Evolutionary conservation across 2,113 vertebrate species (phyloP), one percentile per base, ranked within the genome.

Genomic region (Vulpes ferrilata): DNA sequence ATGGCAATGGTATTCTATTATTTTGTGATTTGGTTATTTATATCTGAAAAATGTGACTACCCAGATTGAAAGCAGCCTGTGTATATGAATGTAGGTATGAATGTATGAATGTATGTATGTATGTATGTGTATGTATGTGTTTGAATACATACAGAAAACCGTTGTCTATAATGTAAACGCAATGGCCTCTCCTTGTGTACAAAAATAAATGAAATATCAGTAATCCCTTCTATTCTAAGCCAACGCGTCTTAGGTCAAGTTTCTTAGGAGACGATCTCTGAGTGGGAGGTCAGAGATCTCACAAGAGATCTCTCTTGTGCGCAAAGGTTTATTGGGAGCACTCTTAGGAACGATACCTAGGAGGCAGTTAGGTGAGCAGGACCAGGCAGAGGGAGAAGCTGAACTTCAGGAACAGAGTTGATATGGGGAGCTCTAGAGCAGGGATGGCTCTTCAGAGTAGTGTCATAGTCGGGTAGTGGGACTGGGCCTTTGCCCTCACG

Each of bases 11-110:
- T 60, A 73, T 74, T 30, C 2, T 74, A 59, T 73, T 76, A 69
- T 95, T 96, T 97, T 92, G 7, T 92, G 64, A 1, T 80, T 90
- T 57, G 76, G 16, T 88, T 83, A 80, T 88, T 83, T 91, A 25
- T 4, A 17, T 65, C 55, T 95, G 78, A 60, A 93, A 89, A 95
- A 69, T 67, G 4, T n/a, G 65, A 9, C 51, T 86, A 38, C 30
- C 16, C 5, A 19, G 57, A 71, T 90, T 78, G 81, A 92, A 92
- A 80, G 12, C 53, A 51, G 17, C n/a, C 43, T 57, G 38, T 7
- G 11, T 86, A 22, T 67, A 30, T 27, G 64, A 32, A 64, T 89
- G 59, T 76, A 55, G 55, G n/a, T 62, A 62, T 90, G 35, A 35
- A 35, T 35, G 62, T 74, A 53, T 76, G 35, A 38, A n/a, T 51